Conservation (phyloP, 1,140 invertebrate genomes). For the Eumeta japonica region DNA sequence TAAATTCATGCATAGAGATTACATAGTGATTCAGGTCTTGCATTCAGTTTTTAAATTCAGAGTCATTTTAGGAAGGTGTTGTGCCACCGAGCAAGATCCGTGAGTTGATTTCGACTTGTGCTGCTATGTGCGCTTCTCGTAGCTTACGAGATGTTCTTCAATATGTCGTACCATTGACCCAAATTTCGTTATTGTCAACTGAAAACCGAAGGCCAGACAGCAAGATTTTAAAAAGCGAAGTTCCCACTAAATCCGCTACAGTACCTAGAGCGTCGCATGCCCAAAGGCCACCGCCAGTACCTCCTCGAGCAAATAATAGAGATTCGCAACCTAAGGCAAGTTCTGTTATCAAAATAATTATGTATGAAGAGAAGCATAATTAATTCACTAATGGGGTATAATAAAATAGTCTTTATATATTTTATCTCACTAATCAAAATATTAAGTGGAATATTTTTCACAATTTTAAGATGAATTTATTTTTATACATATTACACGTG, state of each 20-base stretch:
- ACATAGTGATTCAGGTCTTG: too few relatives aligned
- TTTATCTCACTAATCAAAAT: not conserved
- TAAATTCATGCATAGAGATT: not conserved
- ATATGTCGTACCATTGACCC: slow-evolving; percentile 40
- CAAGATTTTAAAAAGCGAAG: slow-evolving; percentile 30
- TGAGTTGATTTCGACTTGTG: slow-evolving; percentile 34
- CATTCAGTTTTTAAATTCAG: too few relatives aligned
- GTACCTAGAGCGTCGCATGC: slow-evolving; percentile 32
- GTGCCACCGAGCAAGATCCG: slow-evolving; percentile 27
- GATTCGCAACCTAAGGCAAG: slow-evolving; percentile 24
- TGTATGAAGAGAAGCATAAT: too few relatives aligned
- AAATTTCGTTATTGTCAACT: slow-evolving; percentile 15
- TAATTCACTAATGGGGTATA: not conserved
- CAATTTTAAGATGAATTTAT: too few relatives aligned
- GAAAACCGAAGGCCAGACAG: slow-evolving; percentile 24
- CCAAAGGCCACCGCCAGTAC: slow-evolving; percentile 37
- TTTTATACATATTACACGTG: too few relatives aligned
- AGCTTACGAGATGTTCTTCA: slow-evolving; percentile 41
- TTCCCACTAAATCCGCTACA: slow-evolving; percentile 34
- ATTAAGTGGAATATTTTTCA: not conserved
- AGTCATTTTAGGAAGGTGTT: slow-evolving; percentile 26
- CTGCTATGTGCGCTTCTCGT: slow-evolving; percentile 35
- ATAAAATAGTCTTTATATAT: not conserved
- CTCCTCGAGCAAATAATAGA: slow-evolving; percentile 28
- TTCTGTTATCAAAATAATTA: too few relatives aligned